Evolutionary conservation across 1,140 invertebrate species (phyloP), one percentile per base, ranked within the genome.

Genomic region (Lithobius niger): DNA sequence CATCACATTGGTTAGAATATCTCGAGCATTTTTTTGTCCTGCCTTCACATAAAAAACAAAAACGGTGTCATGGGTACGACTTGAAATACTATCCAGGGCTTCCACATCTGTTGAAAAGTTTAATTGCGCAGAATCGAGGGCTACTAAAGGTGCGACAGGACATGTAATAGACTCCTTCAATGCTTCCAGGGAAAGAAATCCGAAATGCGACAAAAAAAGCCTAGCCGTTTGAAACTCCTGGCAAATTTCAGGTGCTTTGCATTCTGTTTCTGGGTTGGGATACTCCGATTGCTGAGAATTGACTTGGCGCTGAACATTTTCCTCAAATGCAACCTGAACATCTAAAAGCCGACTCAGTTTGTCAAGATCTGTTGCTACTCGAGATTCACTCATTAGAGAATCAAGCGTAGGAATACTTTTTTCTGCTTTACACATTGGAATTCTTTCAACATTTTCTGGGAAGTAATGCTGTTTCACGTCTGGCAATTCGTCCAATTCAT

Each of bases 171-270:
- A 65, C 43, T 72, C 69, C 72, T n/a, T 51, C n/a, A 52, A 71
- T 15, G 70, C 76, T 55, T 89, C 85, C 16, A 89, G 77, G 59
- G 84, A 84, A 1, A 96, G 73, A 63, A 94, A 87, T 3, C 92
- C 92, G 70, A 97, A 92, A 69, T 97, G 90, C 16, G 90, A 92
- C 1, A 97, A 72, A 68, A 97, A 93, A 0, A 97, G 69, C 56
- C 94, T 76, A 1, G 93, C 88, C 0, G 93, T 94, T 74, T 96
- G 89, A 69, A 94, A 95, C 65, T 95, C 88, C 52, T 91, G 82
- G 58, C 84, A 86, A 19, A 61, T 25, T 31, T 61, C 66, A 0
- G 92, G 92, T 16, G 88, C 82, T 13, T 80, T 74, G 65, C 86
- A 89, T 66, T 93, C 88, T 45, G 81, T 73, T 25, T 67, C 66